These are phyloP conservation scores for Drosophila santomea DNA, from an alignment of 1,140 invertebrate species.

Conservation along the genomic window DNA sequence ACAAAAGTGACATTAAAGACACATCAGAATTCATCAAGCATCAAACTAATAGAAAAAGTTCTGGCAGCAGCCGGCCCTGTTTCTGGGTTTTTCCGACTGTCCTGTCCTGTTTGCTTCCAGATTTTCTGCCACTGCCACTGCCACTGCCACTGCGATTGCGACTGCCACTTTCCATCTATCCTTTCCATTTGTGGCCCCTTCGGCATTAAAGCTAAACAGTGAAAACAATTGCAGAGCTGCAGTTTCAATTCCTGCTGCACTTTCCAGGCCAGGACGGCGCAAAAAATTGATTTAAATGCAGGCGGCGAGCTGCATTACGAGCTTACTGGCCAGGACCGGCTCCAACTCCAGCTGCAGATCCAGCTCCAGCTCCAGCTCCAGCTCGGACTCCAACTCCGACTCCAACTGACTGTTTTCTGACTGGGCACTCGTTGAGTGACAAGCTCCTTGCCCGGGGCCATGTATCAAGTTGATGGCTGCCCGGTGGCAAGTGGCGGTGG, in stretches of 20 bases:
- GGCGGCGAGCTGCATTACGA: constrained; percentile 61
- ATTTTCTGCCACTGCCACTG: not conserved
- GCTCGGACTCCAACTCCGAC: not conserved
- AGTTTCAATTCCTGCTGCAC: constrained; percentile 28
- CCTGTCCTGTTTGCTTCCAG: constrained; percentile 2
- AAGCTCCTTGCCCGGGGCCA: constrained; percentile 49
- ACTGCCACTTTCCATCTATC: constrained; percentile 1
- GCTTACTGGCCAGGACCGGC: constrained; percentile 24
- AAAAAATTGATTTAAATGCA: constrained; percentile 80
- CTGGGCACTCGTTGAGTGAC: constrained; percentile 52
- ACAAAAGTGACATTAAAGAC: constrained; percentile 72
- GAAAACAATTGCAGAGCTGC: constrained; percentile 1
- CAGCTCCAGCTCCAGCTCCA: not conserved
- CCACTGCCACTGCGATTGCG: not conserved
- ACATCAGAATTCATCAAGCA: constrained; percentile 77
- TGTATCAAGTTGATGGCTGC: constrained; percentile 70
- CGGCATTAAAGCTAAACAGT: constrained; percentile 44
- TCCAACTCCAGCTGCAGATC: not conserved
- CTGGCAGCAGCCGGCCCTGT: constrained; percentile 32
- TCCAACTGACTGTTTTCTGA: constrained; percentile 7
- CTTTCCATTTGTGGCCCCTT: not conserved
- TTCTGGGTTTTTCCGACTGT: not conserved
- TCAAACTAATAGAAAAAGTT: constrained; percentile 76
- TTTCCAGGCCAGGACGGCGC: constrained; percentile 14
- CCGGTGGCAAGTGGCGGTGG: constrained; percentile 53